Evolutionary conservation across 35 echinoderm and acorn worm genomes (phyloP), one percentile per base, ranked within the genome.

Genomic region (Anneissia japonica): DNA sequence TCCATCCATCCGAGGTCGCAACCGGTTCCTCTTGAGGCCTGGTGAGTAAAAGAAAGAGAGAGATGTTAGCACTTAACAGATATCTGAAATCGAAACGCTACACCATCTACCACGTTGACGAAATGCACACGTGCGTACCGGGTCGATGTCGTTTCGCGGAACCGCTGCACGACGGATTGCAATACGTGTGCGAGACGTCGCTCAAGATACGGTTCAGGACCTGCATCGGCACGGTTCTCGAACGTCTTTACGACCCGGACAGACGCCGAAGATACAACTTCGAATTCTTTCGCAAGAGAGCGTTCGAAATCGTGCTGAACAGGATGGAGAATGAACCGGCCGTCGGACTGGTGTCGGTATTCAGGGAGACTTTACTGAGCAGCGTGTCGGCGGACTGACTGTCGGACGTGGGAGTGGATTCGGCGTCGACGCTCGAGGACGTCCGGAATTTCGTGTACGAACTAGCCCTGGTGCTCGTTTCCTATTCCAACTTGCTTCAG

Each of bases 21-120:
- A 39, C 79, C 79, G n/a, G 28, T 41, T 81, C 79, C 79, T 64
- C 32, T 39, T 13, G 79, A 81, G 10, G 79, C 79, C 79, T 81
- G 79, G n/a, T n/a, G n/a, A n/a, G n/a, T n/a, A n/a, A n/a, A n/a
- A 30, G 31, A n/a, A n/a, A n/a, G n/a, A n/a, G n/a, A n/a, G n/a
- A n/a, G n/a, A n/a, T n/a, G n/a, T n/a, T n/a, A n/a, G 51, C 51
- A 2, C 51, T 64, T 1, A 64, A 64, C 51, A 23, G 10, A 1
- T 64, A 64, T 23, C 19, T 64, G 21, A 9, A 6, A 23, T 9
- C 51, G 1, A 64, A 64, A 2, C 6, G 51, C 1, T n/a, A 19
- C 51, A 26, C 7, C 51, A 23, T 64, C 7, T 64, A 64, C 21
- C 51, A 64, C 51, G 51, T 64, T 9, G 19, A 64, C 51, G 6